Percentiles rank a stretch among this genome's conserved stretches.
These are phyloP conservation scores for Tragelaphus strepsiceros DNA, from an alignment of 2,113 vertebrate species.

Conservation along the genomic window DNA sequence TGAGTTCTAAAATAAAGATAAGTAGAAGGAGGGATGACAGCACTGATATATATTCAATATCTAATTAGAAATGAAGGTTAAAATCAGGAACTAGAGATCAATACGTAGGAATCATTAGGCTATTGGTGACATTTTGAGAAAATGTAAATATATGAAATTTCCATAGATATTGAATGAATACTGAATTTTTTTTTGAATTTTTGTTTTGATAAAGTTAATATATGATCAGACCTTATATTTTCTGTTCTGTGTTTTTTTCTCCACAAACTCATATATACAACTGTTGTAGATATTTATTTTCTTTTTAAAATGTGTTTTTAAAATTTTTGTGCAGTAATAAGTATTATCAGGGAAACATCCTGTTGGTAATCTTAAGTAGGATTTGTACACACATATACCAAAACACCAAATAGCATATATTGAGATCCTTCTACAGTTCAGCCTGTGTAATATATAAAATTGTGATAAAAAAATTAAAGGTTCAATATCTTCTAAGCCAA, in stretches of 20 bases:
- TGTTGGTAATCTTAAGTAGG: neutral
- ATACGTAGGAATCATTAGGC: neutral
- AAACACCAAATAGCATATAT: rapidly evolving
- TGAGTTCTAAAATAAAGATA: neutral
- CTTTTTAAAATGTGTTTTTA: neutral
- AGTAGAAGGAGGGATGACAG: neutral
- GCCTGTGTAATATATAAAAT: neutral
- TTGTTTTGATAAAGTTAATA: neutral
- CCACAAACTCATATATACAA: neutral
- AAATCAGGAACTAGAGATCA: neutral
- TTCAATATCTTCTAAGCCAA: neutral
- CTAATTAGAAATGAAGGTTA: neutral
- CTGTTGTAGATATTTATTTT: neutral
- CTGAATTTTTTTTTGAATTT: neutral
- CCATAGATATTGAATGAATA: neutral
- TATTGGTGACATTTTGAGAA: neutral
- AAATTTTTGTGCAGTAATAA: neutral
- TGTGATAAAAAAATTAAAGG: neutral
- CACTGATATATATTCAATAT: neutral
- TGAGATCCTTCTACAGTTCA: neutral
- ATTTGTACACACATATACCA: neutral
- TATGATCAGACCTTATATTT: neutral
- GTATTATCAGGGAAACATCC: neutral
- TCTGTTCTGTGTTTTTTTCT: neutral
- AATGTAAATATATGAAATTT: neutral